Evolutionary conservation across 2,113 vertebrate genomes (phyloP).

Genomic region (Malurus elegans): DNA sequence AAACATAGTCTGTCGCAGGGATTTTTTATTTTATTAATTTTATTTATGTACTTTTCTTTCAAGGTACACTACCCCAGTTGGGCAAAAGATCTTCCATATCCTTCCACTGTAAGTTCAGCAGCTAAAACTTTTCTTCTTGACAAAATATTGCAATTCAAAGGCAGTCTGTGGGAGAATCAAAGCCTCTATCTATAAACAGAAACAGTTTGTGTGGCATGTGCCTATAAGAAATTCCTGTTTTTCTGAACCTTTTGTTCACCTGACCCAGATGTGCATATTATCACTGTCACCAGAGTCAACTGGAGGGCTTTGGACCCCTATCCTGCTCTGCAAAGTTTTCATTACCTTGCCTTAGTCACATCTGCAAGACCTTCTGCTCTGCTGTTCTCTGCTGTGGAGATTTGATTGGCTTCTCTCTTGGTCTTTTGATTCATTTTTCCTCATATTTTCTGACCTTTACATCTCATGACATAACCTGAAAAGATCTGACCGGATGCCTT

Average conservation of each 20-base stretch:
- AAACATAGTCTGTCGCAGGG: not conserved
- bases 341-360: not conserved
- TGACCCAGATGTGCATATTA: not conserved
- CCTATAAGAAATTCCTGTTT: not conserved
- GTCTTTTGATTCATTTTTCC: not conserved
- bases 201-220: not conserved
- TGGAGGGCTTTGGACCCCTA: not conserved
- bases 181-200: not conserved
- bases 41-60: not conserved
- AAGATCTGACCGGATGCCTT: not conserved
- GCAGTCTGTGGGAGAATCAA: not conserved
- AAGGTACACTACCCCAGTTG: fast-evolving
- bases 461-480: not conserved
- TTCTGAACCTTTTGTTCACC: not conserved
- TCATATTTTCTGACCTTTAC: not conserved
- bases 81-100: not conserved
- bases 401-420: not conserved
- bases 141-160: not conserved
- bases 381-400: not conserved
- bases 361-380: not conserved
- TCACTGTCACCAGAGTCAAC: not conserved
- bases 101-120: not conserved
- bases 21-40: not conserved
- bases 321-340: not conserved
- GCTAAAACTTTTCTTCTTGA: not conserved